Percentiles rank a stretch among this genome's conserved stretches.
These are phyloP conservation scores for Stenodema calcarata DNA, from an alignment of 2,888 invertebrate species.

Conservation along the genomic window DNA sequence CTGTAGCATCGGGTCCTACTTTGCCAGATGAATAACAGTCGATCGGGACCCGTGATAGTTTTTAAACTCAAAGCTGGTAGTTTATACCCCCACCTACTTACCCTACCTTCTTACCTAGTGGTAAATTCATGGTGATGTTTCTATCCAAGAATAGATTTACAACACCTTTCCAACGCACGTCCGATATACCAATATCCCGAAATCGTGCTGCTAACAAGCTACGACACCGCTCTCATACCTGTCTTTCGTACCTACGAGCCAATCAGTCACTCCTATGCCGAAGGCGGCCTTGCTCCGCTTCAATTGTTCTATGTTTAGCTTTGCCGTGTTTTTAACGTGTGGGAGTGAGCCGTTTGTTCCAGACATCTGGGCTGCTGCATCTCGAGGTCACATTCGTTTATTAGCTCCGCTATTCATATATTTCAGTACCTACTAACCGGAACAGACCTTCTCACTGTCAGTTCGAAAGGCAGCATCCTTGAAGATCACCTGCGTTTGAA, in stretches of 20 bases:
- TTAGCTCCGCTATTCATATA: not conserved
- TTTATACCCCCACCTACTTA: too few species aligned
- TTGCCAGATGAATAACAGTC: too few species aligned
- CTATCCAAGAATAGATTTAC: too few species aligned
- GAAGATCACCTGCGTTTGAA: not conserved
- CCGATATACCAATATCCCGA: too few species aligned
- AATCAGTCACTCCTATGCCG: not conserved
- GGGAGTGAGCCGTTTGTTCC: not conserved
- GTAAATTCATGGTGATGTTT: too few species aligned
- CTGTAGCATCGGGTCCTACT: too few species aligned
- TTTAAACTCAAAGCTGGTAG: too few species aligned
- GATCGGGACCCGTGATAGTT: too few species aligned
- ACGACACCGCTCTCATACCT: too few species aligned
- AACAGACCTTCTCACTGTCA: not conserved
- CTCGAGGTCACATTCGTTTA: not conserved
- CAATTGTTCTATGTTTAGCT: not conserved
- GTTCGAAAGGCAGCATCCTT: not conserved
- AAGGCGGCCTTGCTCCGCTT: constrained; percentile 3
- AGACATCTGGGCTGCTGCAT: not conserved
- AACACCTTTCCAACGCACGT: too few species aligned
- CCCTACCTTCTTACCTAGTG: too few species aligned
- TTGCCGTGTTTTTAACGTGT: not conserved
- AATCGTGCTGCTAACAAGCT: too few species aligned
- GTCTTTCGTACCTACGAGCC: not conserved
- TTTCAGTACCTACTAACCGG: not conserved